Evolutionary conservation across 2,113 vertebrate genomes (phyloP).

Genomic region (Martes martes): DNA sequence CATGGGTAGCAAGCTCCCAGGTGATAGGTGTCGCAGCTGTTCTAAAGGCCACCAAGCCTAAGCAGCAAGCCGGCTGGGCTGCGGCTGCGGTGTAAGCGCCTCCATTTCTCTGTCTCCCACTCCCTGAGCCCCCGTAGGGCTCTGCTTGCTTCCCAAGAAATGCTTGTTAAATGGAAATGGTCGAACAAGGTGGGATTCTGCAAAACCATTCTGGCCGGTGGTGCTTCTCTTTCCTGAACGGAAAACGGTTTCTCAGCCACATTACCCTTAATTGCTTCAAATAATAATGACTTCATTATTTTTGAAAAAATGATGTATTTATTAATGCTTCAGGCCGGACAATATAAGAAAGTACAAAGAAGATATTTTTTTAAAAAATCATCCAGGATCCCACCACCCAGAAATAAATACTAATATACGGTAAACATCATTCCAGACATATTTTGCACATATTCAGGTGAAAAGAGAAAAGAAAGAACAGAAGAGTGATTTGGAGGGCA

Average conservation of each 20-base stretch:
- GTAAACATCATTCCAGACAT: constrained; percentile 9
- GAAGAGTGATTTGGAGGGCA: background rate
- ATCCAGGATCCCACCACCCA: background rate
- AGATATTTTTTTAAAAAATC: background rate
- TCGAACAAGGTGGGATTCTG: background rate
- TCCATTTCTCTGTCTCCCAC: background rate
- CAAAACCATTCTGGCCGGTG: background rate
- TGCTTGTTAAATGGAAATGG: background rate
- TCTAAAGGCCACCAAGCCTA: background rate
- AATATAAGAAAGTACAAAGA: constrained; percentile 51
- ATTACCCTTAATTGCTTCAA: constrained; percentile 31
- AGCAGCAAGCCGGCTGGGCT: background rate
- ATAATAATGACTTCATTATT: constrained; percentile 60
- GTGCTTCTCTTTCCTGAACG: background rate
- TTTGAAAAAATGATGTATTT: constrained; percentile 38
- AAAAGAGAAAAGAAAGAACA: constrained; percentile 17
- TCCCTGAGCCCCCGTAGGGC: background rate
- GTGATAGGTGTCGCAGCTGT: background rate
- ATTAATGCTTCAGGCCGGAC: constrained; percentile 37
- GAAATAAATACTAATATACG: constrained; percentile 10
- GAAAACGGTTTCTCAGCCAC: background rate
- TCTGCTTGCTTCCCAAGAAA: background rate
- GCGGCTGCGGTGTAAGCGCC: background rate
- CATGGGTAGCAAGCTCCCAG: background rate
- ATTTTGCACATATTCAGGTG: background rate